Percentiles rank a stretch among this genome's conserved stretches.
phyloP scores from a whole-genome alignment of 2,113 vertebrate species.

The Rafetus swinhoei region DNA sequence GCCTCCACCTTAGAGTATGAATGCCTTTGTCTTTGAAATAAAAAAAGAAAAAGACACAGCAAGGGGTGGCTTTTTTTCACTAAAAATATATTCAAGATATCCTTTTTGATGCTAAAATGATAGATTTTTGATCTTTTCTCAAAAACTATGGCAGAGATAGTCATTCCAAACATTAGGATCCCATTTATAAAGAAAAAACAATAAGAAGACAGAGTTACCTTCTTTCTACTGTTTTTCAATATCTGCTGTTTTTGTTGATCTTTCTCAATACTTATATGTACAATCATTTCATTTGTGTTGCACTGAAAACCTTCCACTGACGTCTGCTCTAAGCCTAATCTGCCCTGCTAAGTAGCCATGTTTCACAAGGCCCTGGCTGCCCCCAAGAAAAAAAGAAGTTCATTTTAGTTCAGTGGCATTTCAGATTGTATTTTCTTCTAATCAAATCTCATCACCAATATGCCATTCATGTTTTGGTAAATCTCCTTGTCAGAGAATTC shows the following conservation, averaged over 20 bases:
- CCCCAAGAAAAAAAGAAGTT: constrained; percentile 33
- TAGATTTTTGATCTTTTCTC: constrained; percentile 52
- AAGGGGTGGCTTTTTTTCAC: constrained; percentile 28
- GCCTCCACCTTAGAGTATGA: constrained; percentile 52
- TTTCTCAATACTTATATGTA: not conserved
- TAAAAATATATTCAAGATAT: constrained; percentile 3
- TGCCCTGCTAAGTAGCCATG: not conserved
- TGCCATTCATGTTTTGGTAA: constrained; percentile 22
- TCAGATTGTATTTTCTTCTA: constrained; percentile 5
- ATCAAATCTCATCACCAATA: constrained; percentile 1
- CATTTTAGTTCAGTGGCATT: not conserved
- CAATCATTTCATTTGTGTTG: not conserved
- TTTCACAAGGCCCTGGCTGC: not conserved
- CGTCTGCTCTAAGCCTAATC: not conserved
- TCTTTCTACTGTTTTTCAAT: not conserved
- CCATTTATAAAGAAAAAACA: constrained; percentile 31
- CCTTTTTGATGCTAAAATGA: constrained; percentile 70
- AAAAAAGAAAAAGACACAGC: not conserved
- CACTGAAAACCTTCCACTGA: not conserved
- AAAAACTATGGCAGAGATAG: constrained; percentile 39
- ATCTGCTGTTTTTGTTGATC: not conserved
- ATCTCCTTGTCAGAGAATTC: not conserved
- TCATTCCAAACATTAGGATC: constrained; percentile 18
- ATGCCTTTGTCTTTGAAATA: constrained; percentile 29
- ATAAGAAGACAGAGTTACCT: not conserved